Evolutionary conservation across 2,113 vertebrate species (phyloP).

Genomic region (Dipodomys merriami): DNA sequence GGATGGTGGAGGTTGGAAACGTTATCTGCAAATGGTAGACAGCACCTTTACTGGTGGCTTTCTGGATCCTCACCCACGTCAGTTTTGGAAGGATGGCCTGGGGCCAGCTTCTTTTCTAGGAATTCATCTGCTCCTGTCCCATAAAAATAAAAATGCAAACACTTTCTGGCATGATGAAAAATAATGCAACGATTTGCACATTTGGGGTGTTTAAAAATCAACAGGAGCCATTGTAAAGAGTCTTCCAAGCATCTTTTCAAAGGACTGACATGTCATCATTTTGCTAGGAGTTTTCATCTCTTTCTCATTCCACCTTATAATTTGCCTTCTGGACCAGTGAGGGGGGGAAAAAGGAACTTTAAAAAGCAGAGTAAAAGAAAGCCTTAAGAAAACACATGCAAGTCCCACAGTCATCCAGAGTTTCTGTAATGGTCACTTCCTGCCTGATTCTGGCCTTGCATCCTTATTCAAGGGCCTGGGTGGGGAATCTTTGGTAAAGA

Average conservation of each 20-base stretch:
- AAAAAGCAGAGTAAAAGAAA: constrained; percentile 79
- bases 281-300: constrained; percentile 72
- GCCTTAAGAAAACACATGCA: constrained; percentile 68
- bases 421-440: constrained; percentile 78
- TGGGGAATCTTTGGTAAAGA: constrained; percentile 54
- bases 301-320: constrained; percentile 74
- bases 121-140: constrained; percentile 61
- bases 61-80: constrained; percentile 23
- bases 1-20: not conserved
- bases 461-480: constrained; percentile 65
- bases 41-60: constrained; percentile 18
- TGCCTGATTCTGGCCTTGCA: constrained; percentile 67
- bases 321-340: constrained; percentile 73
- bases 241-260: constrained; percentile 75
- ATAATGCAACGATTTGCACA: constrained; percentile 70
- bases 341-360: constrained; percentile 65
- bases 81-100: constrained; percentile 58
- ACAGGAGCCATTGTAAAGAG: constrained; percentile 59
- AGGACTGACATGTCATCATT: constrained; percentile 78
- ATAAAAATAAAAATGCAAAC: constrained; percentile 70
- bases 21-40: constrained; percentile 37
- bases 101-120: constrained; percentile 58
- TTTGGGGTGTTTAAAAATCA: constrained; percentile 63
- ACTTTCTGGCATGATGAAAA: constrained; percentile 70
- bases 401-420: constrained; percentile 54